phyloP scores from a whole-genome alignment of 2,113 vertebrate species.

The Cinclus cinclus region DNA sequence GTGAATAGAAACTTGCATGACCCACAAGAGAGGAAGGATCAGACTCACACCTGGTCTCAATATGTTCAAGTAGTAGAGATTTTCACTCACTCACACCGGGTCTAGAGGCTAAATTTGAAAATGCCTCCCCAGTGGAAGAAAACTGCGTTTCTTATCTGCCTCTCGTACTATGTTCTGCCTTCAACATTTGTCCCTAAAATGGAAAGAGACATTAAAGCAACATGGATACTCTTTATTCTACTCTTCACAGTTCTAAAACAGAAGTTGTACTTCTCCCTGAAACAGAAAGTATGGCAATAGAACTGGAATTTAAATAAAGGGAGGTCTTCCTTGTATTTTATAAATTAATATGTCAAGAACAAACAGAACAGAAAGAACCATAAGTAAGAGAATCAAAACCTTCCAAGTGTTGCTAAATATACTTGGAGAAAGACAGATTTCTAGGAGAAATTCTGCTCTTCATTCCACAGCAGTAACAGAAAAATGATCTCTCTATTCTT shows the following conservation, averaged over 20 bases:
- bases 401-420: not conserved
- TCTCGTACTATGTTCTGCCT: not conserved
- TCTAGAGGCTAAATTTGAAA: not conserved
- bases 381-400: not conserved
- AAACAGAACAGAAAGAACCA: not conserved
- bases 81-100: not conserved
- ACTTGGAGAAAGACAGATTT: not conserved
- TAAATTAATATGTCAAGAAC: not conserved
- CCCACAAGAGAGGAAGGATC: not conserved
- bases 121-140: not conserved
- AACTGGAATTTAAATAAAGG: not conserved
- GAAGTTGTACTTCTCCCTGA: not conserved
- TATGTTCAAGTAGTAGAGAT: not conserved
- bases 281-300: not conserved
- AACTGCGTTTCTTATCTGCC: not conserved
- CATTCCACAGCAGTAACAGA: not conserved
- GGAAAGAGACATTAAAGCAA: not conserved
- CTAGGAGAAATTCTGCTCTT: not conserved
- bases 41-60: constrained; percentile 32
- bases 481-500: not conserved
- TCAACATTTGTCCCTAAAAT: not conserved
- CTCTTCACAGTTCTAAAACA: not conserved
- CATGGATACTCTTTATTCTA: not conserved
- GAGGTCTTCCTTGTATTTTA: not conserved
- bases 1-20: not conserved